These are phyloP conservation scores for Atethmia centrago DNA, from an alignment of 2,888 invertebrate species.

Conservation along the genomic window DNA sequence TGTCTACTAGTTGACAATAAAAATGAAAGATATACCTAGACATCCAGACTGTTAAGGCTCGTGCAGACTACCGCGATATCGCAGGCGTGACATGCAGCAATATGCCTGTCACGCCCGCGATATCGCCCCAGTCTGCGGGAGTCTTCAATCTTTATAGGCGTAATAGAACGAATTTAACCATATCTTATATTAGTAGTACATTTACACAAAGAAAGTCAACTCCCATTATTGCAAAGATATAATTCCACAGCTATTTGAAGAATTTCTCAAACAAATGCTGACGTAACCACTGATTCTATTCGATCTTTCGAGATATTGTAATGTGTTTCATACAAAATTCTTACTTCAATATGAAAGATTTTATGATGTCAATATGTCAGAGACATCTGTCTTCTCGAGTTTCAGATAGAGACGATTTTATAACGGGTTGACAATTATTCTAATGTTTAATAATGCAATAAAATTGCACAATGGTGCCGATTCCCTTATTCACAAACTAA, in stretches of 20 bases:
- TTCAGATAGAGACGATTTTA: background rate
- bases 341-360: background rate
- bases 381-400: background rate
- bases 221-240: background rate
- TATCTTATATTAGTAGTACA: conserved; percentile 1
- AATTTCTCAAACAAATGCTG: background rate
- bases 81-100: no score
- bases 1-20: background rate
- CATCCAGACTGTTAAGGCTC: background rate
- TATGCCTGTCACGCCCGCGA: no score
- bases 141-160: no score
- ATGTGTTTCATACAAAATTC: background rate
- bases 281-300: background rate
- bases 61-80: no score
- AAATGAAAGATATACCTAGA: background rate
- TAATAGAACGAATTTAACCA: background rate
- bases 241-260: background rate
- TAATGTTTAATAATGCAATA: background rate
- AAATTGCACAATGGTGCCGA: background rate
- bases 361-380: background rate
- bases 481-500: no score
- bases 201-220: conserved; percentile 9
- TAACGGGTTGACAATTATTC: background rate
- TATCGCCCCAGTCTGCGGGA: no score
- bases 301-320: background rate